A percentile compares a stretch with the other conserved stretches of the same genome.
phyloP scores from a whole-genome alignment of 2,113 vertebrate genomes.

The Benitochromis conjunctus region DNA sequence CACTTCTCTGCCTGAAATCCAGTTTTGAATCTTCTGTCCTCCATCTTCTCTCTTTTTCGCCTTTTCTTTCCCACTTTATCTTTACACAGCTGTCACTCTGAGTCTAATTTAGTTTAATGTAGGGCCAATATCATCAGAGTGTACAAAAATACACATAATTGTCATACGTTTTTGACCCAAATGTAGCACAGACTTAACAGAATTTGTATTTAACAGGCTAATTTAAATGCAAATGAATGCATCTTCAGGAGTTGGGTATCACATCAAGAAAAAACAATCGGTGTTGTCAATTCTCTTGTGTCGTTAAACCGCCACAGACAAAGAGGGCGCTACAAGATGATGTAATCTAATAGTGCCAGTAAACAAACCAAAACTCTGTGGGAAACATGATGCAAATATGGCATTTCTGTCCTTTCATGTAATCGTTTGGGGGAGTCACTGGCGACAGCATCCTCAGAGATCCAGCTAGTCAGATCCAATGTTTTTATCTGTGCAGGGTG shows the following conservation, averaged over 20 bases:
- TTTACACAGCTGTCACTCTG: not conserved
- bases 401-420: not conserved
- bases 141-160: not conserved
- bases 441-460: not conserved
- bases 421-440: not conserved
- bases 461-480: not conserved
- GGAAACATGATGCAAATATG: not conserved
- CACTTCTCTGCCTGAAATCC: not conserved
- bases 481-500: not conserved
- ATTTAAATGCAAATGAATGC: not conserved
- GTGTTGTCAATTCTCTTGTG: not conserved
- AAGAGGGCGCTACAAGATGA: not conserved
- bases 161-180: not conserved
- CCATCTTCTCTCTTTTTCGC: slow-evolving; percentile 21
- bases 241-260: not conserved
- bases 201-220: not conserved
- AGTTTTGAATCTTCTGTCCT: slow-evolving; percentile 19
- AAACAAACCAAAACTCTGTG: not conserved
- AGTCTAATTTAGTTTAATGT: not conserved
- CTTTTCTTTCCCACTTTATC: not conserved
- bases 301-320: not conserved
- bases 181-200: not conserved
- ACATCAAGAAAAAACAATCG: not conserved
- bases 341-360: not conserved
- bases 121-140: not conserved